These are phyloP conservation scores for Erethizon dorsatum DNA, from an alignment of 2,797 vertebrate genomes.

Conservation along the genomic window DNA sequence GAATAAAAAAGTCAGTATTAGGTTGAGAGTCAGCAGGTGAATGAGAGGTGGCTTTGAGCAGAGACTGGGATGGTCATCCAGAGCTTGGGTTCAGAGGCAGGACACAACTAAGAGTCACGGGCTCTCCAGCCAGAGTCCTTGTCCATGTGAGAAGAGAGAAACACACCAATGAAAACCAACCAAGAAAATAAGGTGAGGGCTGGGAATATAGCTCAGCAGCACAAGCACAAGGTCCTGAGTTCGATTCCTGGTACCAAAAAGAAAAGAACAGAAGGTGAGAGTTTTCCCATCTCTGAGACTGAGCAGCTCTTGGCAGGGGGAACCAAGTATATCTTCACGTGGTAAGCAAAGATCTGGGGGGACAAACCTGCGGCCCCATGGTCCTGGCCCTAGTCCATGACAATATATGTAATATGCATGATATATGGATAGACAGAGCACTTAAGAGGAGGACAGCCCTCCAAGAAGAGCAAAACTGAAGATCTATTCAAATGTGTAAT, in stretches of 20 bases:
- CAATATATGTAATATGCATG: neutral
- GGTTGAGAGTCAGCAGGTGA: neutral
- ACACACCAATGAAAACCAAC: neutral
- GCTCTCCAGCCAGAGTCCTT: neutral
- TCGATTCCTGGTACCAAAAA: too few species aligned
- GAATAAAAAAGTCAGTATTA: neutral
- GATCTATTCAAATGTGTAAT: neutral
- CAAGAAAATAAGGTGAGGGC: neutral
- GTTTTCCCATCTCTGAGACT: neutral
- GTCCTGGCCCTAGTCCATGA: neutral
- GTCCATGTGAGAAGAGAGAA: neutral
- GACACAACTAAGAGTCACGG: neutral
- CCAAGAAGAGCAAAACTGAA: neutral
- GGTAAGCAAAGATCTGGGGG: neutral
- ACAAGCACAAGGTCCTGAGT: too few species aligned
- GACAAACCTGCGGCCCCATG: neutral
- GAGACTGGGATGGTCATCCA: neutral
- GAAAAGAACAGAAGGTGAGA: neutral
- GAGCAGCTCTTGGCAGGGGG: neutral
- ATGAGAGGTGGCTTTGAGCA: neutral
- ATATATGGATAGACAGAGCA: too few species aligned
- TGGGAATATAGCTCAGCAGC: too few species aligned
- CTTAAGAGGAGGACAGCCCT: neutral
- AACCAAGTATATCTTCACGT: neutral
- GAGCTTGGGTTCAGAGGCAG: neutral